Base-by-base conservation (phyloP, 2,888 invertebrate genomes). In the Syrista parreyssii region DNA sequence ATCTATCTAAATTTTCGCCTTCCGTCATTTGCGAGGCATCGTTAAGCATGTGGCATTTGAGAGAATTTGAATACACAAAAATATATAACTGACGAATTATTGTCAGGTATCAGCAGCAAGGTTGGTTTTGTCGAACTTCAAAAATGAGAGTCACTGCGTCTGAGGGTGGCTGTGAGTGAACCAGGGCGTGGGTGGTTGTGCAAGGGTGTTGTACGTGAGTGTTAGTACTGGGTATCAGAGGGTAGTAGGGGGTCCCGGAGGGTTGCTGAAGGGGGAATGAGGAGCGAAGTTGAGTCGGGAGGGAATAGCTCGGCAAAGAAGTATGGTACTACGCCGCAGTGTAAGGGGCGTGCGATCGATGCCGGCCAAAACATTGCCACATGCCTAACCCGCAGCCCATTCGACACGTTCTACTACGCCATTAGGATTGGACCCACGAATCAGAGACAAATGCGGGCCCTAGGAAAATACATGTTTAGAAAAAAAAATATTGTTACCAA, bases 281-380 rank as follows among this genome's bases (percentile, higher is more conserved):
- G 79, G 36, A 32, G 78, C 31, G 74, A 71, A 69, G 75, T 75
- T 76, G 15, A 40, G 40, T 31, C n/a, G 74, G 68, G 35, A 36
- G 75, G 68, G 79, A 78, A 68, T 74, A 77, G 78, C 76, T 78
- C 80, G 80, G 80, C 78, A 76, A 81, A 82, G 82, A 81, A 79
- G 83, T 83, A 83, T 83, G 84, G 86, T 87, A 87, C 87, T 87
- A 86, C 89, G 88, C 84, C 88, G 88, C 89, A 87, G 87, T 85
- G 85, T 85, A 84, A 33, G 86, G 86, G 87, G 85, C 81, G 83
- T 80, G 23, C 86, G 91, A 91, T 91, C 91, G 91, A 91, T 91
- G 88, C 86, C 88, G 89, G 88, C 90, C 91, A 91, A 91, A 91
- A 91, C 91, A 91, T 91, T 91, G 90, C 90, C 91, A 91, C 91